These are phyloP conservation scores for Drosophila funebris DNA, from an alignment of 1,140 invertebrate genomes.

Conservation along the genomic window DNA sequence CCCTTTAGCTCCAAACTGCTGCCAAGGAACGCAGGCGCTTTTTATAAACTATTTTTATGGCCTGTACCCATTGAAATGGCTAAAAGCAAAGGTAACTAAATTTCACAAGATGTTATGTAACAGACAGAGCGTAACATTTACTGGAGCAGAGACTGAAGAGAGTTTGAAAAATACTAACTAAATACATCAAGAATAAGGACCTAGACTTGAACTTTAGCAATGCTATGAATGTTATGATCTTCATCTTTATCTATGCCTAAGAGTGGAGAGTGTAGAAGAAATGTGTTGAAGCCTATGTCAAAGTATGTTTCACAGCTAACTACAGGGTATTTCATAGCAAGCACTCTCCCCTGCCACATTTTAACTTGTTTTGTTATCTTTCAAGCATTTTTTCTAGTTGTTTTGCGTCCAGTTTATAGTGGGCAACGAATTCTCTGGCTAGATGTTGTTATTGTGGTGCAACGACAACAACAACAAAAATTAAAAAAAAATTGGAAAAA, in stretches of 20 bases:
- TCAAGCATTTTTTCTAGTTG: background rate
- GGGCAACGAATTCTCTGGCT: slow-evolving; percentile 8
- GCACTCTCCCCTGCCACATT: background rate
- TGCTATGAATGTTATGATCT: too few species aligned
- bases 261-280: too few species aligned
- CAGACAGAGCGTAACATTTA: too few species aligned
- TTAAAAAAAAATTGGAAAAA: background rate
- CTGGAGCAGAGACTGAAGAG: too few species aligned
- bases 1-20: background rate
- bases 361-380: slow-evolving; percentile 13
- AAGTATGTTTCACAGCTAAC: background rate
- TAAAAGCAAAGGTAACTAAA: too few species aligned
- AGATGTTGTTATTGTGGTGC: background rate
- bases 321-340: background rate
- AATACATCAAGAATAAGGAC: too few species aligned
- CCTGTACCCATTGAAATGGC: background rate
- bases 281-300: too few species aligned
- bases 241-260: too few species aligned
- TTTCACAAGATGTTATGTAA: background rate
- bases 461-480: background rate
- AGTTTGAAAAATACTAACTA: too few species aligned
- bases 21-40: background rate
- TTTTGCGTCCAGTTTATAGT: background rate
- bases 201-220: too few species aligned
- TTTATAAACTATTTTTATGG: slow-evolving; percentile 1